A percentile compares a stretch with the other conserved stretches of the same genome.
Evolutionary conservation across 2,797 vertebrate species (phyloP).

Genomic region (Hydrolagus colliei): DNA sequence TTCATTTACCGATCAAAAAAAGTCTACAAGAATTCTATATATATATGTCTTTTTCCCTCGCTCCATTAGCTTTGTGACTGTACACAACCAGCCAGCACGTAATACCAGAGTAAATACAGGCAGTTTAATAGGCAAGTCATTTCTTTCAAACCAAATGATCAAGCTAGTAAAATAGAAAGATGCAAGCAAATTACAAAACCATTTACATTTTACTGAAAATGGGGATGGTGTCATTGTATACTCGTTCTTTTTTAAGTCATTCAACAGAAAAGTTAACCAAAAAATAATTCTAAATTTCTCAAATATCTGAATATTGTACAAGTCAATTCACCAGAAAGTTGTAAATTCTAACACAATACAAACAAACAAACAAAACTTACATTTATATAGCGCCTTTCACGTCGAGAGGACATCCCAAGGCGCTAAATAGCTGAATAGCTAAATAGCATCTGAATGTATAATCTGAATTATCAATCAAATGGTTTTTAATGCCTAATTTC

Average conservation of each 20-base stretch:
- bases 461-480: not conserved
- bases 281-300: conserved; percentile 4
- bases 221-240: no score
- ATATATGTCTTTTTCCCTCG: not conserved
- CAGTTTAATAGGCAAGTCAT: not conserved
- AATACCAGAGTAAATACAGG: no score
- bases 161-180: not conserved
- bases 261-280: not conserved
- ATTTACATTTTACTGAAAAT: no score
- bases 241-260: not conserved
- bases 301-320: not conserved
- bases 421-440: no score
- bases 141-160: not conserved
- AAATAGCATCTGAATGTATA: no score
- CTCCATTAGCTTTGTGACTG: no score
- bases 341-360: no score
- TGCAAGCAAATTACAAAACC: not conserved
- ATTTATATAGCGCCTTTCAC: no score
- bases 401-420: no score
- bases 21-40: not conserved
- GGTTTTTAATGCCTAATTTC: not conserved
- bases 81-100: no score
- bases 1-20: not conserved
- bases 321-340: not conserved
- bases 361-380: no score